phyloP scores from a whole-genome alignment of 2,888 invertebrate genomes.

The Baccha elongata region DNA sequence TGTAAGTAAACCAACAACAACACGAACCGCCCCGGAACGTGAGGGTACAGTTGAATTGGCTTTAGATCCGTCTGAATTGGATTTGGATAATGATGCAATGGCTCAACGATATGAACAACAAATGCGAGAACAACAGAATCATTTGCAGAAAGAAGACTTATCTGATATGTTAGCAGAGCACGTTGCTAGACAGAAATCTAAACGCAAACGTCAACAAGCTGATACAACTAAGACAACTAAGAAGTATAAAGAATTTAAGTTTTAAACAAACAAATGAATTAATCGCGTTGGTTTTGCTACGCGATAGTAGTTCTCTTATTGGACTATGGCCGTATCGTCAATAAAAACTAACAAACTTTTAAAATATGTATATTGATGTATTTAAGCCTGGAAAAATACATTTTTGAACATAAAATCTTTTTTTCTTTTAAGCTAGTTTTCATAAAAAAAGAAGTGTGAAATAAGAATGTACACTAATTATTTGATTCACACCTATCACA shows the following conservation, averaged over 20 bases:
- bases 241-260: constrained; percentile 99
- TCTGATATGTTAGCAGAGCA: constrained; percentile 99
- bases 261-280: constrained; percentile 85
- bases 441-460: no score
- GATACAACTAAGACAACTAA: constrained; percentile 94
- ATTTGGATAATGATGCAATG: constrained; percentile 97
- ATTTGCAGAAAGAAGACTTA: constrained; percentile 95
- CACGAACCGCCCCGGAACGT: constrained; percentile 82
- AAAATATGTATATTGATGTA: not conserved
- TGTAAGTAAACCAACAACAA: constrained; percentile 83
- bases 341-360: no score
- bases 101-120: constrained; percentile 98
- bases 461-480: no score
- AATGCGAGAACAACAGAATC: constrained; percentile 95
- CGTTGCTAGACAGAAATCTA: constrained; percentile 97
- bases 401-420: not conserved
- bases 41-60: constrained; percentile 95
- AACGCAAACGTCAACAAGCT: constrained; percentile 95
- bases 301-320: no score
- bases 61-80: constrained; percentile 98
- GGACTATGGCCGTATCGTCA: no score
- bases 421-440: no score
- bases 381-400: not conserved
- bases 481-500: no score
- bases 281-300: not conserved